Conservation (phyloP, 2,888 invertebrate species). For the Endomychus coccineus region DNA sequence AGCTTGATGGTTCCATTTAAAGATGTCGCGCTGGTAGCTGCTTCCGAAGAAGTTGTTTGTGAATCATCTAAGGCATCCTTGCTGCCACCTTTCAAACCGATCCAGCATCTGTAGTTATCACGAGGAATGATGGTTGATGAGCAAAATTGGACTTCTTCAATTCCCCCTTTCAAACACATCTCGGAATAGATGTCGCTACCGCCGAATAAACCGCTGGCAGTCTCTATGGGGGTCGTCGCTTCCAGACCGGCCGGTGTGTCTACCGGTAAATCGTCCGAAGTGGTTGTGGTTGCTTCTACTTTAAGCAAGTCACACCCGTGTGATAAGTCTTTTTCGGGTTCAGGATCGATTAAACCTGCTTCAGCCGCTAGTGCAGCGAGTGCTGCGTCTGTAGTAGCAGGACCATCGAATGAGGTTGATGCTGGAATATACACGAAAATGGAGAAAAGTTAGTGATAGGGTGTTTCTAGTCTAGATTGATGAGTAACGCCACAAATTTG, state of each 20-base stretch:
- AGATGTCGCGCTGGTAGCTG: conserved; percentile 3
- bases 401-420: conserved; percentile 50
- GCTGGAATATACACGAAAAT: conserved; percentile 34
- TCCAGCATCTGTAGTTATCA: conserved; percentile 24
- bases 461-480: no score
- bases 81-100: conserved; percentile 39
- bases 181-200: conserved; percentile 32
- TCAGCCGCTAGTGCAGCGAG: conserved; percentile 56
- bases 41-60: conserved; percentile 9
- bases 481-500: no score
- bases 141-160: conserved; percentile 1
- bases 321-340: conserved; percentile 27
- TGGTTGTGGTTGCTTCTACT: conserved; percentile 18
- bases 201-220: conserved; percentile 33
- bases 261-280: conserved; percentile 17
- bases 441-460: no score
- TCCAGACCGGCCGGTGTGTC: conserved; percentile 15
- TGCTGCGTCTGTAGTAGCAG: conserved; percentile 56
- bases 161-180: conserved; percentile 38
- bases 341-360: conserved; percentile 53
- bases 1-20: conserved; percentile 11
- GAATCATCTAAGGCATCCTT: conserved; percentile 33
- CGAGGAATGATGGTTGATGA: conserved; percentile 5
- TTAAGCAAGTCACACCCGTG: conserved; percentile 19
- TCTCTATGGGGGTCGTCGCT: conserved; percentile 19